Percentiles rank a stretch among this genome's conserved stretches.
Evolutionary conservation across 2,113 vertebrate genomes (phyloP).

Genomic region (Tympanuchus pallidicinctus): DNA sequence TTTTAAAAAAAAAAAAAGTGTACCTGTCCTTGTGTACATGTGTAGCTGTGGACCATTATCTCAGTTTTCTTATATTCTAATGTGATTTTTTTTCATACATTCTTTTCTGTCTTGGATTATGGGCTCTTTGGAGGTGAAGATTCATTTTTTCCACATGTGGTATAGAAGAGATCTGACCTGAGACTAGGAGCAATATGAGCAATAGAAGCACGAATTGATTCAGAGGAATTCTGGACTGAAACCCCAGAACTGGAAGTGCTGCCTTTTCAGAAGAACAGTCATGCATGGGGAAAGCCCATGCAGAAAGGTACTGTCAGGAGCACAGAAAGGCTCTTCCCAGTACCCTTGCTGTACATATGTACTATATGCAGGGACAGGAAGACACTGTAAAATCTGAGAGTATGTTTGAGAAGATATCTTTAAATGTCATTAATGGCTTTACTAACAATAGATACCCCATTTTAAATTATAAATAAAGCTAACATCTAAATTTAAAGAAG

Average conservation of each 20-base stretch:
- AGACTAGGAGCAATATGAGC: not conserved
- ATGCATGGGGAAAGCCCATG: accelerated
- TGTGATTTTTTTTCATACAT: not conserved
- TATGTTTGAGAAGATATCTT: not conserved
- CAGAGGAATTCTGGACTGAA: not conserved
- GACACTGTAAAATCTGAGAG: not conserved
- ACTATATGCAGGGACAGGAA: not conserved
- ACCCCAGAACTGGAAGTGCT: not conserved
- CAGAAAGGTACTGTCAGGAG: not conserved
- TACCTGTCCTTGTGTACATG: not conserved
- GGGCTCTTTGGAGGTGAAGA: not conserved
- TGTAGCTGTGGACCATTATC: not conserved
- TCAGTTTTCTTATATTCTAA: not conserved
- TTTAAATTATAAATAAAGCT: not conserved
- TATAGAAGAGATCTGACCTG: not conserved
- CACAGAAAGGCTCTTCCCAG: not conserved
- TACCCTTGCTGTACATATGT: not conserved
- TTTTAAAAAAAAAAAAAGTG: accelerated
- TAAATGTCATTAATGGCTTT: not conserved
- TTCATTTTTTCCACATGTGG: not conserved
- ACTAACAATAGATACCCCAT: not conserved
- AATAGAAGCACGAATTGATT: not conserved
- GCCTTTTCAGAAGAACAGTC: not conserved
- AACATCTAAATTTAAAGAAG: not conserved
- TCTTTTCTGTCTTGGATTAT: not conserved